These are phyloP conservation scores for Sylvietta virens DNA, from an alignment of 2,113 vertebrate genomes.

Conservation along the genomic window DNA sequence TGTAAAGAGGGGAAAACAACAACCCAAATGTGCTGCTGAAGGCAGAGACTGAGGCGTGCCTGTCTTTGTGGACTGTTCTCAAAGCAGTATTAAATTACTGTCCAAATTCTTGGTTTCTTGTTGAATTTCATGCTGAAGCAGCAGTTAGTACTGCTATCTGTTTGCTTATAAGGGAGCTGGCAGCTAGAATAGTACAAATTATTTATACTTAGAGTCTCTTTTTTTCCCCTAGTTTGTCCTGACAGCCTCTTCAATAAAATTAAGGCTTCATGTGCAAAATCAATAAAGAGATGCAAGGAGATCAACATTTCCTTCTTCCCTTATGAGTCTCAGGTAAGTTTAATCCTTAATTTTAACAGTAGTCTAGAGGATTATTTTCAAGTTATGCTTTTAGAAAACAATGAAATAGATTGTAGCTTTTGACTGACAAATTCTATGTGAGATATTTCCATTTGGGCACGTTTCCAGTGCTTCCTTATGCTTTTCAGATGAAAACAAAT, in stretches of 20 bases:
- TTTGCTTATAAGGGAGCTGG: neutral
- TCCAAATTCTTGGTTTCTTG: neutral
- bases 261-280: slow-evolving; percentile 83
- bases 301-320: slow-evolving; percentile 92
- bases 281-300: slow-evolving; percentile 90
- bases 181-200: neutral
- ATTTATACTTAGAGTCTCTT: neutral
- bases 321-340: slow-evolving; percentile 85
- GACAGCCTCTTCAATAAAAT: slow-evolving; percentile 91
- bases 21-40: neutral
- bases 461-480: neutral
- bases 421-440: neutral
- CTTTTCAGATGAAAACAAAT: neutral
- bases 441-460: neutral
- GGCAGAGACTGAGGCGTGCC: neutral
- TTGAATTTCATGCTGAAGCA: neutral
- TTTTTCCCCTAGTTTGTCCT: slow-evolving; percentile 78
- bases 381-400: neutral
- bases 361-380: neutral
- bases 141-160: neutral
- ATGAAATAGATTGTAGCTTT: neutral
- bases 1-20: neutral
- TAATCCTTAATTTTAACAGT: neutral
- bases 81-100: neutral
- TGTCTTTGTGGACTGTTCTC: neutral